Evolutionary conservation across 1,140 invertebrate species (phyloP), one percentile per base, ranked within the genome.

Genomic region (Drosophila micromelanica): DNA sequence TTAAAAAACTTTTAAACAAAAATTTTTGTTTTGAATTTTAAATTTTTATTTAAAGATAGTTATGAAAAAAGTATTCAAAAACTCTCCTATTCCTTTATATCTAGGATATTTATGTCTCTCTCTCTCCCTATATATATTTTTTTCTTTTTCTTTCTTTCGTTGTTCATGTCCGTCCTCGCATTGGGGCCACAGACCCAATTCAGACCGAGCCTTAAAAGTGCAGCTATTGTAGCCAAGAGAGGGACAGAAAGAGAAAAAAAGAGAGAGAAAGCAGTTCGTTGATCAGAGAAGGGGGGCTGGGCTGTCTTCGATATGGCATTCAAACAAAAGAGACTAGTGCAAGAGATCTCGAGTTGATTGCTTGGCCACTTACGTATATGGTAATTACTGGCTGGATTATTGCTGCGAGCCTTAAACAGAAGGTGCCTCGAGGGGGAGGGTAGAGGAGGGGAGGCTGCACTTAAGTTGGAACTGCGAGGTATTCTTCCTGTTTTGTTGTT

Each of bases 341-440:
- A 80, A 69, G 68, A 77, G 62, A 82, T 78, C 71, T 71, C 79
- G 60, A 75, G 67, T 62, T 74, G 67, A 76, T 75, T 71, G 76
- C 62, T 49, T 68, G 71, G 43, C 75, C 70, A 69, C 71, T 68
- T 68, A 84, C 80, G 65, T 84, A 84, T 79, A 84, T 73, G 80
- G 80, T 84, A 79, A 84, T 84, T 84, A 84, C 56, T 71, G 54
- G 59, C 62, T 74, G 77, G 72, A 72, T 80, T 80, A 72, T 80
- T 67, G 72, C 76, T 46, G 52, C 48, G 54, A 43, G 65, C 72
- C 72, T 65, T 63, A 78, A 70, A 76, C 61, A 82, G 79, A 76
- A 73, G 67, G 72, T 71, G 30, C 8, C 5, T 9, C 37, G 52
- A 54, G 57, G 74, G 49, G 64, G 56, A n/a, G 37, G 17, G 49